These are phyloP conservation scores for Pipistrellus kuhlii DNA, from an alignment of 2,797 vertebrate species.

Conservation along the genomic window DNA sequence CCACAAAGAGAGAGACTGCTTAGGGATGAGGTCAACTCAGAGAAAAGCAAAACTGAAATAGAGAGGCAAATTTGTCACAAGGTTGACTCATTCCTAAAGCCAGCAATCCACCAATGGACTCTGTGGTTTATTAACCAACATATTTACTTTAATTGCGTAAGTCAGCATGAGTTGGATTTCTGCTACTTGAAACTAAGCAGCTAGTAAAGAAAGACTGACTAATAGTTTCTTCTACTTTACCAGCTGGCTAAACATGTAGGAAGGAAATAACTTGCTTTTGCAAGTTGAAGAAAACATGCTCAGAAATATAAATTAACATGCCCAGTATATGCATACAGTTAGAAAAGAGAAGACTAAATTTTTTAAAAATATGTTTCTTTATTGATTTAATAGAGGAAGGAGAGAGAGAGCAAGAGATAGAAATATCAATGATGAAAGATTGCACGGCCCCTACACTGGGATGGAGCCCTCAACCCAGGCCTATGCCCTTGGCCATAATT, in stretches of 20 bases:
- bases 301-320: conserved; percentile 12
- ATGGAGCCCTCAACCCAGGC: no score
- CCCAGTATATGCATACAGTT: background rate
- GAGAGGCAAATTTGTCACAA: background rate
- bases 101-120: background rate
- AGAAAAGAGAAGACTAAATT: background rate
- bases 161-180: background rate
- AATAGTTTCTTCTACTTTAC: conserved; percentile 26
- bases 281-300: background rate
- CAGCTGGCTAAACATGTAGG: conserved; percentile 6
- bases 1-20: background rate
- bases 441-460: no score
- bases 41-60: conserved; percentile 56
- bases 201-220: conserved; percentile 35
- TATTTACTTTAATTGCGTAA: conserved; percentile 47
- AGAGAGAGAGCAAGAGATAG: no score
- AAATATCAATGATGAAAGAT: no score
- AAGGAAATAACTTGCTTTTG: background rate
- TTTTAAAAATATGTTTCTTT: background rate
- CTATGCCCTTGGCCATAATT: no score
- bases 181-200: conserved; percentile 12
- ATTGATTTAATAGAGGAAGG: no score
- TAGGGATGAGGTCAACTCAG: background rate
- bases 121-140: conserved; percentile 19
- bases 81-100: background rate